These are phyloP conservation scores for Momotus momota DNA, from an alignment of 2,797 vertebrate species.

Conservation along the genomic window DNA sequence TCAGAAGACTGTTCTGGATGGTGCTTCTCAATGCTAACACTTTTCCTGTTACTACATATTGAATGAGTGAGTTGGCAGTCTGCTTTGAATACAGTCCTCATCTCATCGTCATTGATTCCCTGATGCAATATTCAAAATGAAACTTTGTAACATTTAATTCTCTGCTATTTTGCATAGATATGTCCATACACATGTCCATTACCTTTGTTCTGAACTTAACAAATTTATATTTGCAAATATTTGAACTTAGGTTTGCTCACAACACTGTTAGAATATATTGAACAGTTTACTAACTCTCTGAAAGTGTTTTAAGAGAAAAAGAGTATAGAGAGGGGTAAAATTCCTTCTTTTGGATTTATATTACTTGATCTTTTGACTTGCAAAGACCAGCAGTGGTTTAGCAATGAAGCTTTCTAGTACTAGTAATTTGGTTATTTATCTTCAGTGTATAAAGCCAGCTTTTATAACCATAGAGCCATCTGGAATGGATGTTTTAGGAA, in stretches of 20 bases:
- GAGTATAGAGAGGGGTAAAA: neutral
- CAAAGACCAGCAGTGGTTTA: neutral
- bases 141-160: neutral
- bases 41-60: neutral
- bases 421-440: constrained; percentile 5
- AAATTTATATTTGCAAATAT: neutral
- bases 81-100: neutral
- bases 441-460: neutral
- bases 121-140: neutral
- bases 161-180: neutral
- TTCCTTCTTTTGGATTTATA: neutral
- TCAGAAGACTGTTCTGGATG: neutral
- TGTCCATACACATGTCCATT: fast-evolving
- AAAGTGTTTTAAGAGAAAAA: neutral
- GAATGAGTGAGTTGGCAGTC: neutral
- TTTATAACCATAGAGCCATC: neutral
- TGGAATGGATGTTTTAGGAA: constrained; percentile 21
- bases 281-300: neutral
- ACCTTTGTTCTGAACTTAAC: neutral
- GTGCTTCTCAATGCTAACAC: neutral
- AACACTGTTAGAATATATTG: neutral
- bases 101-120: neutral
- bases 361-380: neutral
- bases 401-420: neutral
- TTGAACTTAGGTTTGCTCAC: neutral